Base-by-base conservation (phyloP, 2,888 invertebrate genomes). In the Trilocha varians region DNA sequence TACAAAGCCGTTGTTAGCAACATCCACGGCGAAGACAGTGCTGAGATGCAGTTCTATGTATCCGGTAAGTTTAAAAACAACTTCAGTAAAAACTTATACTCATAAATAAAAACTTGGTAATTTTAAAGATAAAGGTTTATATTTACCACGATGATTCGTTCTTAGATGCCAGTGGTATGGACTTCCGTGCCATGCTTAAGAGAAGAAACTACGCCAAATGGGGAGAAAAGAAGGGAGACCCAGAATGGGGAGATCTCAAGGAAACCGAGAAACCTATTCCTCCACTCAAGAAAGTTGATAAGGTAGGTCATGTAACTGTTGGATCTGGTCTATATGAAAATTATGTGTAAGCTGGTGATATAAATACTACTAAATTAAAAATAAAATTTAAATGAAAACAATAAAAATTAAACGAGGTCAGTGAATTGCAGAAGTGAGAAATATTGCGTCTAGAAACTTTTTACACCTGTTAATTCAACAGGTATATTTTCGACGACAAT, bases 131-230 rank as follows among this genome's bases (percentile, higher is more conserved):
- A 8, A 40, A 15, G 34, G n/a, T 15, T 14, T 8, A 5, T 32
- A 39, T 37, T 17, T 3, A 9, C 9, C 3, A 18, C 8, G 6
- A 32, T 32, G n/a, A n/a, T n/a, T n/a, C n/a, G n/a, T n/a, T 9
- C 11, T 25, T 15, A 94, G 98, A 97, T 87, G 92, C 98, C 51
- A 97, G 97, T 84, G 97, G 97, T 55, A 95, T 99, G 93, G 99
- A 99, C 87, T 99, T 99, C 93, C 93, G 99, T 84, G 93, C 97
- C 49, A 94, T 99, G 94, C 89, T 99, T 61, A 98, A 97, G 85
- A 98, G 97, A 88, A 92, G 96, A 66, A 96, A 95, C 84, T 97
- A 97, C 77, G 93, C 94, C 62, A 95, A 96, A 88, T 97, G 96
- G 96, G 94, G 89, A 47, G 91, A 93, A 76, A 93, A 96, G 55